Evolutionary conservation across 2,797 vertebrate species (phyloP).

Genomic region (Petrocephalus schoutedeni): DNA sequence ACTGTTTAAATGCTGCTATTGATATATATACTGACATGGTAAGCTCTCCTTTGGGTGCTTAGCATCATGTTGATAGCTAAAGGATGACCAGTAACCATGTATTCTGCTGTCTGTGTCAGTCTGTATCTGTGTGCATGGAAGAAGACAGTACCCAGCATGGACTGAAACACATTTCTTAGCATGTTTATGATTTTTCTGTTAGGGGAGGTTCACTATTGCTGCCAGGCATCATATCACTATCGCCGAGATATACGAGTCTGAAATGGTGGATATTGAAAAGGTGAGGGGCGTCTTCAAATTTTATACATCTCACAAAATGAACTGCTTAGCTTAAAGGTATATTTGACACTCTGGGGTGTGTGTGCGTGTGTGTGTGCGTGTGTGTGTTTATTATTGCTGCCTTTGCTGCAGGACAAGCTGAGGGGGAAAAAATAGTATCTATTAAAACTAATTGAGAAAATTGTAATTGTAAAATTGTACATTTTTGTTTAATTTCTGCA

Average conservation of each 20-base stretch:
- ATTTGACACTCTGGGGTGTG: background rate
- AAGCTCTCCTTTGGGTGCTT: conserved; percentile 56
- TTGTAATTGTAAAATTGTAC: background rate
- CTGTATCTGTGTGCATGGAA: background rate
- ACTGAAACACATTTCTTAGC: background rate
- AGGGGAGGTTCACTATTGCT: conserved; percentile 97
- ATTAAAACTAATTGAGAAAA: background rate
- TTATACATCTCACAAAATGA: background rate
- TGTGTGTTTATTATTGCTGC: no score
- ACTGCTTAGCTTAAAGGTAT: background rate
- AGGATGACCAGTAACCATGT: background rate
- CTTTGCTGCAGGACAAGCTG: background rate
- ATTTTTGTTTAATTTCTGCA: background rate
- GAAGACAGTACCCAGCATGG: background rate
- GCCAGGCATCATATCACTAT: conserved; percentile 97
- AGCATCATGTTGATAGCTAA: background rate
- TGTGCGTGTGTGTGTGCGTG: no score
- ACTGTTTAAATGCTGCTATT: conserved; percentile 98
- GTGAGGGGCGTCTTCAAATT: conserved; percentile 42
- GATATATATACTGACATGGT: conserved; percentile 99
- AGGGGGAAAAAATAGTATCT: background rate
- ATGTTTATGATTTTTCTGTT: conserved; percentile 12
- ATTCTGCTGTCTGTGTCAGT: background rate
- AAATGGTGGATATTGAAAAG: conserved; percentile 96
- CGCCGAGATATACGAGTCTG: conserved; percentile 92